phyloP scores from a whole-genome alignment of 2,888 invertebrate species.

The Caenorhabditis sp. region DNA sequence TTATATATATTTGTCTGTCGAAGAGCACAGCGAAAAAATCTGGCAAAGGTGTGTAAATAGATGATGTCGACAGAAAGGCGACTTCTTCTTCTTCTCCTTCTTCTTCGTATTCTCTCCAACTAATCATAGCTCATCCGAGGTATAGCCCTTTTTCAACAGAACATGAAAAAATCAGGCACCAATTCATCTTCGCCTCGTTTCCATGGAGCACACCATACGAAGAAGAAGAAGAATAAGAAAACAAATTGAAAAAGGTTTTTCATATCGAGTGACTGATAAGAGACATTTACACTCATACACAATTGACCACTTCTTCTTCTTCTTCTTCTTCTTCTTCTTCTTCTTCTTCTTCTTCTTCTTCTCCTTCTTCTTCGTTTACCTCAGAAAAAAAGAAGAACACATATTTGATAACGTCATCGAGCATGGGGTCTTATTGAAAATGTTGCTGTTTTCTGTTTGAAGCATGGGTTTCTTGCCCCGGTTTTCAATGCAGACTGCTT shows the following conservation, averaged over 20 bases:
- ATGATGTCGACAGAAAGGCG: no score
- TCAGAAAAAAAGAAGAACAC: slow-evolving; percentile 26
- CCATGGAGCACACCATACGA: neutral
- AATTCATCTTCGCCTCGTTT: neutral
- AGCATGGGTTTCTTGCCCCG: no score
- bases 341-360: slow-evolving; percentile 6
- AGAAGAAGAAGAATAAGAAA: neutral
- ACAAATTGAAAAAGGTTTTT: neutral
- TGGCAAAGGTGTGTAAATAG: neutral
- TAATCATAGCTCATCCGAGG: neutral
- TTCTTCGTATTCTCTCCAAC: neutral
- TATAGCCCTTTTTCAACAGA: neutral
- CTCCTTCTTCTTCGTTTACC: slow-evolving; percentile 23
- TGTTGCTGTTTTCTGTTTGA: no score
- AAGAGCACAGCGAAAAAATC: neutral
- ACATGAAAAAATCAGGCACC: neutral
- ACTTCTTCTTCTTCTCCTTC: neutral
- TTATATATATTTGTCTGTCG: neutral
- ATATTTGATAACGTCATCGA: slow-evolving; percentile 13
- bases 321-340: slow-evolving; percentile 7
- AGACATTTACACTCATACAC: slow-evolving; percentile 5
- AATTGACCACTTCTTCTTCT: slow-evolving; percentile 16
- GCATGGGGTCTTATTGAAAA: no score
- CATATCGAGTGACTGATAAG: neutral
- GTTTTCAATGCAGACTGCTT: no score